Percentiles rank a stretch among this genome's conserved stretches.
These are phyloP conservation scores for Lucinisca nassula DNA, from an alignment of 2,888 invertebrate genomes.

Conservation along the genomic window DNA sequence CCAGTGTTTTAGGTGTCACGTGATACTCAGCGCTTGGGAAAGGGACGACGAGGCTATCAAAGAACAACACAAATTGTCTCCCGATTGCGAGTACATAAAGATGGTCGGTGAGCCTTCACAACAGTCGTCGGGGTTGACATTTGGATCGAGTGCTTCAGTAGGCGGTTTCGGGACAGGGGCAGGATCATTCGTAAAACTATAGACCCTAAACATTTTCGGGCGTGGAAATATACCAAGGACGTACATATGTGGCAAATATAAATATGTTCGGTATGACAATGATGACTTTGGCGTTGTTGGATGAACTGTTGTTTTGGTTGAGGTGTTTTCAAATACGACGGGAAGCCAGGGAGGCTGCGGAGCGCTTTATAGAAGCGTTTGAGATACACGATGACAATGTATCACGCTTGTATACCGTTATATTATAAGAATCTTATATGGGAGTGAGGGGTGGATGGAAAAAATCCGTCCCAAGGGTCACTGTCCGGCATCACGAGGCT, in stretches of 20 bases:
- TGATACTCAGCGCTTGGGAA: not conserved
- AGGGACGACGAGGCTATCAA: not conserved
- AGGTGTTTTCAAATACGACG: too few relatives aligned
- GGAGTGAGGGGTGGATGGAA: too few relatives aligned
- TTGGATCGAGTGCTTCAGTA: not conserved
- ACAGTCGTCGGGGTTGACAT: not conserved
- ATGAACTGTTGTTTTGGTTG: too few relatives aligned
- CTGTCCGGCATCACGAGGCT: too few relatives aligned
- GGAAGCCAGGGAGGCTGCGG: too few relatives aligned
- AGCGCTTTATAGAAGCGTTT: too few relatives aligned
- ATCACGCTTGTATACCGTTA: too few relatives aligned
- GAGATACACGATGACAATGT: too few relatives aligned
- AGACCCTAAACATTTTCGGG: not conserved
- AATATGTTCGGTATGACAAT: not conserved
- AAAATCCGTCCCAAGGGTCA: too few relatives aligned
- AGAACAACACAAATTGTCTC: conserved; percentile 5
- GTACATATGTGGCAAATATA: not conserved
- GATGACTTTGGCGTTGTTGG: too few relatives aligned
- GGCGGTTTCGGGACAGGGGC: not conserved
- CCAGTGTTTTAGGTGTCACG: not conserved
- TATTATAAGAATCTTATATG: too few relatives aligned
- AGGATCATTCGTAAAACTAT: not conserved
- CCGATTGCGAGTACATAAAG: conserved; percentile 1
- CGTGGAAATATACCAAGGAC: not conserved
- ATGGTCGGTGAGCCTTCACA: not conserved